Base-by-base conservation (phyloP, 2,113 vertebrate species). In the Salvelinus fontinalis region DNA sequence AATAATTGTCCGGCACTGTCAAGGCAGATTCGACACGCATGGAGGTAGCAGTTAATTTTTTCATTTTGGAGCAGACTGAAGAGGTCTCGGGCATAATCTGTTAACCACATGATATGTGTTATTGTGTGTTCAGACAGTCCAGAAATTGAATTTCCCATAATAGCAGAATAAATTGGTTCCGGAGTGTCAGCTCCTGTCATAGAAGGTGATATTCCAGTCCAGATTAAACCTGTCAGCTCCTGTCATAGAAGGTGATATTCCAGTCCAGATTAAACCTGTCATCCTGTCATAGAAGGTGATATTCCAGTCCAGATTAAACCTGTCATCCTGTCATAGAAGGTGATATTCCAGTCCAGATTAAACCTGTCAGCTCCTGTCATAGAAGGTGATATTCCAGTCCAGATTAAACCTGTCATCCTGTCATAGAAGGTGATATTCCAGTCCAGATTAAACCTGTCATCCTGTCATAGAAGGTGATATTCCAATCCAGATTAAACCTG, bases 81-180 rank as follows among this genome's bases (percentile, higher is more conserved):
- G 81, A 79, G 64, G 39, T 81, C 70, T 7, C 75, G 74, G 73
- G 8, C 74, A 57, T 86, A 84, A 89, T 89, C 87, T 83, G 72
- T 75, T 81, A 90, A 86, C 80, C 76, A 80, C 75, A 76, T 39
- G 78, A 84, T 75, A 67, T 78, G 83, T 81, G 70, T 57, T 78
- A 77, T 76, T 85, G 83, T 78, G 78, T 71, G 71, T 78, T 76
- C 74, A 84, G 81, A 76, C 81, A 68, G 89, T 81, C 57, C 29
- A 83, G 82, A 75, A 79, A 87, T 77, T 77, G 59, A 75, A 90
- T 84, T 88, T 83, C 79, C 71, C 82, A 82, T 83, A 87, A 90
- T 87, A 85, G 78, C 64, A 74, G 83, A 88, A 90, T 88, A 82
- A 87, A 90, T 91, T 87, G 87, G 88, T 89, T 87, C 74, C 75